Evolutionary conservation across 2,888 invertebrate species (phyloP), one percentile per base, ranked within the genome.

Genomic region (Candidula unifasciata): DNA sequence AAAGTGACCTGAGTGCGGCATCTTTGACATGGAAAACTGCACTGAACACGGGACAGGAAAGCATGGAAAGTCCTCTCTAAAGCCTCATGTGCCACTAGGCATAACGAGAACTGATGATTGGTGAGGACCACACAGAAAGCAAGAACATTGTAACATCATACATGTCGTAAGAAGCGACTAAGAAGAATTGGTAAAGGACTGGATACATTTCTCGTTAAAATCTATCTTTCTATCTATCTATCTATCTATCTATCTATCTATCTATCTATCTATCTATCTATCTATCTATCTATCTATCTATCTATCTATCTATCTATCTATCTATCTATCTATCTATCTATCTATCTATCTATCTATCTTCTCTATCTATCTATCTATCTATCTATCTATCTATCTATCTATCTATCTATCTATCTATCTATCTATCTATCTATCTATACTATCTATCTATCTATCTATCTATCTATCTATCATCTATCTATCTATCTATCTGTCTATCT

Each of bases 301-400:
- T 60, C 57, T 60, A 60, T 44, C 44, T 44, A 44, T 44, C 44
- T 44, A 44, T 44, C 44, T 44, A 44, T 44, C 44, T 44, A 44
- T 44, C 44, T 44, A 44, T 44, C 44, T 44, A 44, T 44, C 44
- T 44, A 44, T 44, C 44, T 44, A 44, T 44, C 44, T 44, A 44
- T 44, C 44, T 44, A 44, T 44, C 44, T 44, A 44, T 44, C 44
- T 44, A 44, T 44, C 44, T 44, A 44, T 44, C 44, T 44, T 52
- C 13, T 74, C 74, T 74, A 24, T 52, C 74, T 74, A 37, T 74
- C 74, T 52, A 44, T 74, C 74, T 52, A 74, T 74, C 74, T 74
- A 24, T 52, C 74, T 74, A 37, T 74, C 74, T 52, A 52, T 52
- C 74, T 52, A 74, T 74, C 74, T 74, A 37, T 74, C 74, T 74